Percentiles rank a stretch among this genome's conserved stretches.
Conservation (phyloP, 2,797 vertebrate species). For the Decapterus maruadsi region DNA sequence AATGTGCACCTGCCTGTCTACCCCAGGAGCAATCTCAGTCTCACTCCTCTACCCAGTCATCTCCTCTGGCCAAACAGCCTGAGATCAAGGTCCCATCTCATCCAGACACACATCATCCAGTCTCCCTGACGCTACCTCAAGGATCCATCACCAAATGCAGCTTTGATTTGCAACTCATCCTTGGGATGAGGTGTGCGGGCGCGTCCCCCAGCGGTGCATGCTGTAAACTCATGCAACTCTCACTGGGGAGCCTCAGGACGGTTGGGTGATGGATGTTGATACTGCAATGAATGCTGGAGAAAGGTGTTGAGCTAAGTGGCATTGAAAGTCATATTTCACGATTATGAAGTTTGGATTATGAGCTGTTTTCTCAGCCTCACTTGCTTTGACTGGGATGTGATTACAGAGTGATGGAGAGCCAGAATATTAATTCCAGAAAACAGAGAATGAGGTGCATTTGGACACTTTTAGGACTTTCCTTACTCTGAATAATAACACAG, state of each 20-base stretch:
- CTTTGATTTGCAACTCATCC: constrained; percentile 50
- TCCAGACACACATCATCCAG: constrained; percentile 17
- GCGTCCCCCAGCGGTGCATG: constrained; percentile 19
- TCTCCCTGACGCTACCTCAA: constrained; percentile 7
- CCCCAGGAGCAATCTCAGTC: not conserved
- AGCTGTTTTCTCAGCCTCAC: constrained; percentile 38
- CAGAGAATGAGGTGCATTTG: not conserved
- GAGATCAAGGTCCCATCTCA: constrained; percentile 32
- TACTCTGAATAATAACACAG: constrained; percentile 10
- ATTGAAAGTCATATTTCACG: constrained; percentile 34
- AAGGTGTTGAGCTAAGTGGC: constrained; percentile 27
- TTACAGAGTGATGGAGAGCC: constrained; percentile 26
- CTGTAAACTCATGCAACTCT: constrained; percentile 19
- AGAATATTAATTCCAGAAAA: constrained; percentile 36
- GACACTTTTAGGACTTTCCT: constrained; percentile 29
- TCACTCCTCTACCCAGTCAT: not conserved
- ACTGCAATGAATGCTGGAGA: constrained; percentile 22
- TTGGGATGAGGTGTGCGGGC: constrained; percentile 18
- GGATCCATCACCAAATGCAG: constrained; percentile 33
- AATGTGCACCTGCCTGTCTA: constrained; percentile 2
- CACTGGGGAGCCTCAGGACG: not conserved
- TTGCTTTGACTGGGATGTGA: constrained; percentile 43
- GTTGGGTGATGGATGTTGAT: constrained; percentile 11
- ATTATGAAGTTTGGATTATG: constrained; percentile 14
- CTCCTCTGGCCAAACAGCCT: constrained; percentile 8